Percentiles rank a stretch among this genome's conserved stretches.
These are phyloP conservation scores for Hermetia illucens DNA, from an alignment of 1,140 invertebrate genomes.

Conservation along the genomic window DNA sequence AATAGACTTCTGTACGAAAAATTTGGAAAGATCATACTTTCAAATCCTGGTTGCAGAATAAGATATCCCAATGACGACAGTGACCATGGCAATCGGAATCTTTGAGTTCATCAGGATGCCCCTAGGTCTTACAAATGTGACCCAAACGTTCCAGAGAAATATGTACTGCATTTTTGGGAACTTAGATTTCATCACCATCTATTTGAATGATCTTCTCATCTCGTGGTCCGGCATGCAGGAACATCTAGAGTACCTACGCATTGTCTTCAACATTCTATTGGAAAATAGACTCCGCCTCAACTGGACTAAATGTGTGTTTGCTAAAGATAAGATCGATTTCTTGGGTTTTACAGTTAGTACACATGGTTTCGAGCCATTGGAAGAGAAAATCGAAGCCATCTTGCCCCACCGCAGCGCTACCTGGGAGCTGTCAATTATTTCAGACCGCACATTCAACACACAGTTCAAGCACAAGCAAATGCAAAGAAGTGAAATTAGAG, in stretches of 20 bases:
- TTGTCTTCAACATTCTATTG: constrained; percentile 11
- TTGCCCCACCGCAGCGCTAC: too few relatives aligned
- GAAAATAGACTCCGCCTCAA: constrained; percentile 20
- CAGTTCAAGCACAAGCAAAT: too few relatives aligned
- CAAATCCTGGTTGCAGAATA: constrained; percentile 26
- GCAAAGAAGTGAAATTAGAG: too few relatives aligned
- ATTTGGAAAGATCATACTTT: constrained; percentile 34
- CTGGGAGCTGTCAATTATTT: too few relatives aligned
- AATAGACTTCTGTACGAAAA: constrained; percentile 31
- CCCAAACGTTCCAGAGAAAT: constrained; percentile 10
- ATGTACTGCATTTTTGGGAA: constrained; percentile 8
- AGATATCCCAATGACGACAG: constrained; percentile 27
- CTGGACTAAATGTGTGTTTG: constrained; percentile 15
- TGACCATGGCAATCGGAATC: constrained; percentile 21
- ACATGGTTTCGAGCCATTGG: too few relatives aligned
- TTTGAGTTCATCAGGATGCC: constrained; percentile 19
- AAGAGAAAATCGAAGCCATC: too few relatives aligned
- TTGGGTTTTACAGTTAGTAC: too few relatives aligned
- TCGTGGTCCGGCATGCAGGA: constrained; percentile 14
- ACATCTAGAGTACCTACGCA: constrained; percentile 16
- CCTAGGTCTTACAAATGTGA: constrained; percentile 16
- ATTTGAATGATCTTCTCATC: constrained; percentile 38
- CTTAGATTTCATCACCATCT: constrained; percentile 22
- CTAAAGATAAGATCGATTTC: constrained; percentile 6
- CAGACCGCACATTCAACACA: too few relatives aligned